Base-by-base conservation (phyloP, 2,797 vertebrate species). In the Oceanodroma leucorhoa region DNA sequence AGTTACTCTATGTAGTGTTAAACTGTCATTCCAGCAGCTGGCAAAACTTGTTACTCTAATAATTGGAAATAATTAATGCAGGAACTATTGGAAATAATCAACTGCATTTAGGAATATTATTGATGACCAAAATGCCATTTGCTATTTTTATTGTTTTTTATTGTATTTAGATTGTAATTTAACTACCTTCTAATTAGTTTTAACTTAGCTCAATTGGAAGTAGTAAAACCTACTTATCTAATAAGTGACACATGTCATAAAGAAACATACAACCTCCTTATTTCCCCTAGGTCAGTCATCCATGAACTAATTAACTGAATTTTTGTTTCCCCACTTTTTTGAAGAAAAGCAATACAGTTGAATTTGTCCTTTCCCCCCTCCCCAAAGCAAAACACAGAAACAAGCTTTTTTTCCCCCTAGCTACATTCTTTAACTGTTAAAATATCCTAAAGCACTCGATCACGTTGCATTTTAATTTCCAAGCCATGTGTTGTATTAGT, bases 161-260 rank as follows among this genome's bases (percentile, higher is more conserved):
- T 98, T 98, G 96, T 98, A 98, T 99, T 99, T 99, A 98, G 98
- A 97, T 98, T 99, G 98, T 98, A 98, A 98, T 98, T 98, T 98
- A 98, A 98, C 98, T 98, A 91, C 97, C 96, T 97, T 98, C 98
- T 99, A 99, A 99, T 99, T 99, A 98, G 98, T 98, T 99, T 90
- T 98, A 98, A 98, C 92, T 97, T 96, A 94, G 96, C 96, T 98
- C 97, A 90, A 93, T 97, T 97, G 93, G 92, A 97, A 97, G 95
- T 98, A 98, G 98, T 98, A 98, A 98, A 98, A 98, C 96, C 97
- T 97, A 95, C 96, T 94, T 97, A 94, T 96, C 96, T 98, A 98
- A 98, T 98, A 98, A 97, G 95, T 97, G 98, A 96, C 98, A 98
- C 88, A 94, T 97, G 97, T 97, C 96, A 30, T 93, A 85, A 93